phyloP scores from a whole-genome alignment of 2,888 invertebrate species.

The Phytoseiulus persimilis region DNA sequence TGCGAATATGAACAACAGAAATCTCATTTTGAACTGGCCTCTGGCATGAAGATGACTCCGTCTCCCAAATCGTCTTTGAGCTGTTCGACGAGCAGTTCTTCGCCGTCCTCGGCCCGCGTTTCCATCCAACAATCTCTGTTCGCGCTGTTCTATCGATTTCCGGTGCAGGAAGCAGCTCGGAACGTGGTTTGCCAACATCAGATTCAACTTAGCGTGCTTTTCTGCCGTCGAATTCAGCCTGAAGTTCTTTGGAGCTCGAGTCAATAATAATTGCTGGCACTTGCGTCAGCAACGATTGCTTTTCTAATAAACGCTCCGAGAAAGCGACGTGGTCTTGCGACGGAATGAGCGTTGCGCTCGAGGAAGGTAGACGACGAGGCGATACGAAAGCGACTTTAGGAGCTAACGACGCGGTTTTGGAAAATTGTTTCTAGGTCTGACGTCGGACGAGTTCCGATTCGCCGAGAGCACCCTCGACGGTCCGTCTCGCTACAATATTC shows the following conservation, averaged over 20 bases:
- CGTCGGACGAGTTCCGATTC: slow-evolving; percentile 80
- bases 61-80: neutral
- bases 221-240: neutral
- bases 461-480: slow-evolving; percentile 76
- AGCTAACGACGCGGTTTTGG: neutral
- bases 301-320: too few relatives aligned
- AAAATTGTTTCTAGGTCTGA: slow-evolving; percentile 60
- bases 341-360: neutral
- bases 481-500: slow-evolving; percentile 86
- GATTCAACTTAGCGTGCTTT: neutral
- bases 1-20: neutral
- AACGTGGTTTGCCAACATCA: neutral
- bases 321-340: too few relatives aligned
- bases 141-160: neutral
- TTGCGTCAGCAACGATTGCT: neutral
- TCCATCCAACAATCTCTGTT: neutral
- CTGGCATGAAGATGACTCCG: neutral
- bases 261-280: neutral
- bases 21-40: neutral
- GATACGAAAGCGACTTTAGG: neutral
- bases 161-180: neutral
- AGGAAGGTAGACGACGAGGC: neutral
- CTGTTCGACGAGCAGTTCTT: neutral
- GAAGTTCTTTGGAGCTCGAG: neutral
- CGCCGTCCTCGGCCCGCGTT: neutral